Evolutionary conservation across 2,888 invertebrate genomes (phyloP).

Genomic region (Ophonus ardosiacus): DNA sequence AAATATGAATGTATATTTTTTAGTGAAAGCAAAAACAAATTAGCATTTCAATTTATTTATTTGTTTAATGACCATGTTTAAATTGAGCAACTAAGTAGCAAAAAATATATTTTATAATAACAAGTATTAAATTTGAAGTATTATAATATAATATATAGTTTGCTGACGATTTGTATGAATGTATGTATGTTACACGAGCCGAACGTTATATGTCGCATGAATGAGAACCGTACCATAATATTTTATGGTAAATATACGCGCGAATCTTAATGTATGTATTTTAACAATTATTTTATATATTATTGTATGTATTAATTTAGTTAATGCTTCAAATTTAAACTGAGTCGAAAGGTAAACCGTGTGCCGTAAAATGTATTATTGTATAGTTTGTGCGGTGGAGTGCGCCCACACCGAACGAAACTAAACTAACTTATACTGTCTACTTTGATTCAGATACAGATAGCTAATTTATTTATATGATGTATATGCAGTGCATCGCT

Average conservation of each 20-base stretch:
- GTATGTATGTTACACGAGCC: neutral
- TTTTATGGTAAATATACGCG: neutral
- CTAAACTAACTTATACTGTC: constrained; percentile 3
- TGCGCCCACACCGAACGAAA: neutral
- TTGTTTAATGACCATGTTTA: no score
- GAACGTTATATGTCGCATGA: neutral
- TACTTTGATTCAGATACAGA: constrained; percentile 40
- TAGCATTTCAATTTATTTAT: no score
- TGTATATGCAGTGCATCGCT: constrained; percentile 51
- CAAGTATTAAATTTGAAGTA: neutral
- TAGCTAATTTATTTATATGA: constrained; percentile 62
- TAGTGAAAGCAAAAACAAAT: no score
- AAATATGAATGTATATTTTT: no score
- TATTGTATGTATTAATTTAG: neutral
- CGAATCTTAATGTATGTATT: neutral
- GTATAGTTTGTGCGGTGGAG: neutral
- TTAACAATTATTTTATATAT: neutral
- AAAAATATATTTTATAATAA: no score
- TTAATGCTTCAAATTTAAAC: neutral
- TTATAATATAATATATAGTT: neutral
- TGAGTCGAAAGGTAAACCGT: neutral
- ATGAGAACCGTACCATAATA: neutral
- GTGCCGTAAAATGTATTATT: neutral
- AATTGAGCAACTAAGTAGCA: no score
- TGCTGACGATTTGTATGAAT: neutral